phyloP scores from a whole-genome alignment of 2,113 vertebrate genomes.

The Genyomyrus donnyi region DNA sequence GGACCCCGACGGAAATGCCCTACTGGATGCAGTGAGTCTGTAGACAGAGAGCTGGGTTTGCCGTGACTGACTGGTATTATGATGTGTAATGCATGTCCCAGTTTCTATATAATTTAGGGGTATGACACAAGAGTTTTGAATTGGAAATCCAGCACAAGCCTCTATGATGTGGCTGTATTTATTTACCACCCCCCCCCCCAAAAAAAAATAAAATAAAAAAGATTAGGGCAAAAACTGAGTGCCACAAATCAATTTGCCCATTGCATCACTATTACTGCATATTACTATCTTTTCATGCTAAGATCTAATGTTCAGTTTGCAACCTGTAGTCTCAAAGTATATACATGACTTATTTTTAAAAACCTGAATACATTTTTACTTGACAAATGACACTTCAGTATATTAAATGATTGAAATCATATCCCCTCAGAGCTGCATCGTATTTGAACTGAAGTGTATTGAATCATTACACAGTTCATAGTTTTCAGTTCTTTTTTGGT shows the following conservation, averaged over 20 bases:
- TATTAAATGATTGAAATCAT: not conserved
- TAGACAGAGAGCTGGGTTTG: not conserved
- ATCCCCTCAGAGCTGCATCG: not conserved
- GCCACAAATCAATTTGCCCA: not conserved
- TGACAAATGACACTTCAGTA: not conserved
- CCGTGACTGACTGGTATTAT: not conserved
- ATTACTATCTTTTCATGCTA: not conserved
- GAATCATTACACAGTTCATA: not conserved
- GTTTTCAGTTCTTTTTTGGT: not conserved
- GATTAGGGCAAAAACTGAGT: not conserved
- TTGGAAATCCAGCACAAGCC: not conserved
- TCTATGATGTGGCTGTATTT: not conserved
- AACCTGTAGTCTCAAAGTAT: not conserved
- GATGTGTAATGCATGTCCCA: not conserved
- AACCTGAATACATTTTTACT: not conserved
- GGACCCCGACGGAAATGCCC: conserved; percentile 69
- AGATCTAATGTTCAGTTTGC: not conserved
- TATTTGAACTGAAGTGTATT: not conserved
- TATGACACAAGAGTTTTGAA: not conserved
- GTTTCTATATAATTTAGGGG: not conserved
- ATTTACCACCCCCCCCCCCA: no score
- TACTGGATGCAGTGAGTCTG: conserved; percentile 75
- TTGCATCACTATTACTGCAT: not conserved
- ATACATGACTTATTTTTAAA: not conserved
- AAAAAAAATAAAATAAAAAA: not conserved